Evolutionary conservation across 2,888 invertebrate genomes (phyloP).

Genomic region (Cremastinae sp.): DNA sequence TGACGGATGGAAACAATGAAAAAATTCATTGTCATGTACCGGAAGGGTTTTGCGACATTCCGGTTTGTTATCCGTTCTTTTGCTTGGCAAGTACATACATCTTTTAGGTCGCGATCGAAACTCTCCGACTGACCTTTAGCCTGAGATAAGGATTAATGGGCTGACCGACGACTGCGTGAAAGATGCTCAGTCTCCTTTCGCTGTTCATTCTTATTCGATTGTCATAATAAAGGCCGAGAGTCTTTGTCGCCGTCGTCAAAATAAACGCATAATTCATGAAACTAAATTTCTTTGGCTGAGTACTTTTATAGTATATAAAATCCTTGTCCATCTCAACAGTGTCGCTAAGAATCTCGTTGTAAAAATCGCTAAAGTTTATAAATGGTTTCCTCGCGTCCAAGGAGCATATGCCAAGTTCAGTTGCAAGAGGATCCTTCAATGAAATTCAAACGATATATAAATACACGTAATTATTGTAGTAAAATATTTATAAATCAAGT

Average conservation of each 20-base stretch:
- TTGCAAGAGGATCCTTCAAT: slow-evolving; percentile 82
- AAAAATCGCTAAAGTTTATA: slow-evolving; percentile 94
- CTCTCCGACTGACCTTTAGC: slow-evolving; percentile 82
- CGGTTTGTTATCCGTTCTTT: no score
- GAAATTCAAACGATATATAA: slow-evolving; percentile 42
- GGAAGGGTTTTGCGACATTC: no score
- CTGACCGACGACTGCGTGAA: slow-evolving; percentile 91
- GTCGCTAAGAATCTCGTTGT: slow-evolving; percentile 96
- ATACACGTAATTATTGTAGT: background rate
- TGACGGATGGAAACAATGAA: no score
- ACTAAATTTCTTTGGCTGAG: slow-evolving; percentile 86
- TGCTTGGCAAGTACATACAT: background rate
- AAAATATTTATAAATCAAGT: no score
- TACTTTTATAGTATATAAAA: slow-evolving; percentile 93
- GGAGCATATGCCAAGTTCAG: slow-evolving; percentile 88
- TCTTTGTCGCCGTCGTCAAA: slow-evolving; percentile 94
- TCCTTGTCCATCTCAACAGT: slow-evolving; percentile 96
- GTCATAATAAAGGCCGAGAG: slow-evolving; percentile 94
- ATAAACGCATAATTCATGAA: slow-evolving; percentile 96
- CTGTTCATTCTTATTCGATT: slow-evolving; percentile 97
- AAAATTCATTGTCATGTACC: no score
- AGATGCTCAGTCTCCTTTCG: slow-evolving; percentile 91
- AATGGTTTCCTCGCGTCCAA: slow-evolving; percentile 92
- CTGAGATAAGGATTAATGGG: slow-evolving; percentile 92
- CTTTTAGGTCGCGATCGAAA: background rate